A percentile compares a stretch with the other conserved stretches of the same genome.
Conservation (phyloP, 2,113 vertebrate genomes). For the Myiopsitta monachus region DNA sequence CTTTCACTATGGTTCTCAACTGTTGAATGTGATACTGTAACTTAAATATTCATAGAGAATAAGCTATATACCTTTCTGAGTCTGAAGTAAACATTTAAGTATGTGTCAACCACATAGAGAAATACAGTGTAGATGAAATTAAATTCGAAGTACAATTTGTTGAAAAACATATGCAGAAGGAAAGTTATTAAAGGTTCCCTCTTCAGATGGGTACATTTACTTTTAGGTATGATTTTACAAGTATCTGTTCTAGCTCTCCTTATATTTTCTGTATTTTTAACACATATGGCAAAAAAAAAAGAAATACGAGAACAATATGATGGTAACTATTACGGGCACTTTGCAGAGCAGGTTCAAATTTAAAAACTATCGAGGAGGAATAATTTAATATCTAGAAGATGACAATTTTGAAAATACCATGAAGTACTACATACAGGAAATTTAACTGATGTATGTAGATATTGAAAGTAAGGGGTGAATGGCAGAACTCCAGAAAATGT, state of each 20-base stretch:
- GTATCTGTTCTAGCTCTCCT: neutral
- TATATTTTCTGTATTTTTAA: neutral
- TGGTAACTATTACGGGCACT: neutral
- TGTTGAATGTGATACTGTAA: neutral
- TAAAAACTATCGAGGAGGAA: neutral
- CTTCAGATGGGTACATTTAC: neutral
- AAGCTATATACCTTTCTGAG: neutral
- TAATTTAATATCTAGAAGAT: neutral
- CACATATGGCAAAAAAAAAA: neutral
- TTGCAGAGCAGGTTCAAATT: neutral
- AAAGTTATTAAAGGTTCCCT: neutral
- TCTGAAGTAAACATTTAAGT: neutral
- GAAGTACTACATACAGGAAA: neutral
- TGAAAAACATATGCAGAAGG: neutral
- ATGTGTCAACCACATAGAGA: neutral
- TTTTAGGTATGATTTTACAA: neutral
- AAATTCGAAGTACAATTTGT: neutral
- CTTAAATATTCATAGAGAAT: neutral
- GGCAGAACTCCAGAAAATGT: neutral
- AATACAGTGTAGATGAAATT: neutral
- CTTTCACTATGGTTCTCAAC: neutral
- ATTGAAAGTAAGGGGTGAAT: neutral
- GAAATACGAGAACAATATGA: neutral
- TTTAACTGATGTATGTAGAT: neutral
- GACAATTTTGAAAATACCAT: neutral